phyloP scores from a whole-genome alignment of 2,888 invertebrate species.

The Mesoligia furuncula region DNA sequence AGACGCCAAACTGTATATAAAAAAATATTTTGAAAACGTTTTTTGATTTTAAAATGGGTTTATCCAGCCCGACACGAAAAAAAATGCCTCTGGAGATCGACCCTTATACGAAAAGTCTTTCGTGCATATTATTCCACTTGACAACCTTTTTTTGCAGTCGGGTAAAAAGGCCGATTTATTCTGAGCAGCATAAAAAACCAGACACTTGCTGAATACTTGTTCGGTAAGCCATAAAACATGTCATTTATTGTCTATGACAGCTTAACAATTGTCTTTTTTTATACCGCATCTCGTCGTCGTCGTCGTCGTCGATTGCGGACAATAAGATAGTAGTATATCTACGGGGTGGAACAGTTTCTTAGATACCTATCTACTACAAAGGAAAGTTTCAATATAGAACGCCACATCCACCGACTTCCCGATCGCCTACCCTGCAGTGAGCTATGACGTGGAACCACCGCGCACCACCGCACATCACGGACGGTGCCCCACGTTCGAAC shows the following conservation, averaged over 20 bases:
- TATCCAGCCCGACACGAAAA: too few species aligned
- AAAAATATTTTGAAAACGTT: too few species aligned
- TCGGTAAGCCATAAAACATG: not conserved
- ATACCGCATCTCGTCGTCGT: too few species aligned
- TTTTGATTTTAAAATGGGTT: too few species aligned
- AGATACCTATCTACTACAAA: not conserved
- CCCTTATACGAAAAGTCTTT: not conserved
- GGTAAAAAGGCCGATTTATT: too few species aligned
- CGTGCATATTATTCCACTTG: not conserved
- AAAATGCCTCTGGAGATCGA: too few species aligned
- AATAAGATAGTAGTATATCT: not conserved
- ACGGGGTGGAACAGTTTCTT: not conserved
- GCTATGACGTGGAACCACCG: constrained; percentile 17
- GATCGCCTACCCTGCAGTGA: constrained; percentile 46
- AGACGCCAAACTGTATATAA: too few species aligned
- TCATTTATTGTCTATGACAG: too few species aligned
- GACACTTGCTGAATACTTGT: not conserved
- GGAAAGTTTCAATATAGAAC: not conserved
- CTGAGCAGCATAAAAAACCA: not conserved
- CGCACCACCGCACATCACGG: constrained; percentile 22
- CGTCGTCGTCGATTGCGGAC: not conserved
- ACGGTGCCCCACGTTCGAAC: constrained; percentile 53
- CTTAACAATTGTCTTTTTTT: too few species aligned
- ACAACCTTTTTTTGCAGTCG: not conserved
- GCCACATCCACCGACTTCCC: constrained; percentile 36